A percentile compares a stretch with the other conserved stretches of the same genome.
These are phyloP conservation scores for Pterostichus niger DNA, from an alignment of 2,888 invertebrate genomes.

Conservation along the genomic window DNA sequence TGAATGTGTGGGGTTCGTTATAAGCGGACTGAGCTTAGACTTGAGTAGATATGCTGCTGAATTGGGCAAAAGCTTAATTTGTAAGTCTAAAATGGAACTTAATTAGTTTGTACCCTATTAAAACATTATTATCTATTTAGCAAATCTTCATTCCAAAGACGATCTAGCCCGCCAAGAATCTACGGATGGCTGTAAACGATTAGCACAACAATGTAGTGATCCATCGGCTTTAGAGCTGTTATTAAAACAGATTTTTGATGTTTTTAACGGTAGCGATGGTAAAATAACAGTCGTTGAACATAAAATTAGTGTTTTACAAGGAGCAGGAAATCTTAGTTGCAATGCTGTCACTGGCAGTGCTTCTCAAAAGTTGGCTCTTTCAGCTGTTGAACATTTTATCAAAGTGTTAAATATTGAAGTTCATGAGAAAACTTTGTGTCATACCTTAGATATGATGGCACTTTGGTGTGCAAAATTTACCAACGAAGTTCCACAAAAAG, in stretches of 20 bases:
- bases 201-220: conserved; percentile 87
- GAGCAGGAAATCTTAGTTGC: conserved; percentile 86
- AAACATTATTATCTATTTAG: conserved; percentile 74
- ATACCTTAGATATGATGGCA: conserved; percentile 89
- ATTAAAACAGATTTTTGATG: conserved; percentile 85
- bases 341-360: conserved; percentile 83
- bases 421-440: conserved; percentile 93
- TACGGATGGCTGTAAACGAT: conserved; percentile 83
- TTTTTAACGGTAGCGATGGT: conserved; percentile 93
- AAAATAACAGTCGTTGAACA: conserved; percentile 94
- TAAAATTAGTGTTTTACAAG: conserved; percentile 90
- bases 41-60: conserved; percentile 88
- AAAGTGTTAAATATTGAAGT: conserved; percentile 92
- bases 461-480: conserved; percentile 87
- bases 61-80: conserved; percentile 90
- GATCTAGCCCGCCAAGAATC: conserved; percentile 87
- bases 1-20: conserved; percentile 87
- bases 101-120: background rate
- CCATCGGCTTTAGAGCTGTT: conserved; percentile 83
- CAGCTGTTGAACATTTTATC: conserved; percentile 84
- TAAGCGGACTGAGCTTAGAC: conserved; percentile 86
- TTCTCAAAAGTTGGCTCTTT: conserved; percentile 81
- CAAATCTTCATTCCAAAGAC: conserved; percentile 92
- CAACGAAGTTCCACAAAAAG: conserved; percentile 82
- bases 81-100: conserved; percentile 76